These are phyloP conservation scores for Acanthaster planci DNA, from an alignment of 35 echinoderm and acorn worm genomes.

Conservation along the genomic window DNA sequence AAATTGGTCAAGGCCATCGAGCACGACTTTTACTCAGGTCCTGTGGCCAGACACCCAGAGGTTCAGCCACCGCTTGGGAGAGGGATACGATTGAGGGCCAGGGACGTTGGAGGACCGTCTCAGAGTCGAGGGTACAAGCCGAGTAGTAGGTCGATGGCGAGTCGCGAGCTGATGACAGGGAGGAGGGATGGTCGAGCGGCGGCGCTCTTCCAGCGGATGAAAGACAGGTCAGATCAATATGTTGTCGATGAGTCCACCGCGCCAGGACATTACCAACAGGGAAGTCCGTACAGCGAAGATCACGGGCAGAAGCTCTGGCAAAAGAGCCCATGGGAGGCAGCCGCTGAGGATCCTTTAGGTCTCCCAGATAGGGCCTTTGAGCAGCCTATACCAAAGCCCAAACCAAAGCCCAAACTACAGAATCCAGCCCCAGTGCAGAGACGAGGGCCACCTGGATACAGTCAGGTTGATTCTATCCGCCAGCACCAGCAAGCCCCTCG, in stretches of 20 bases:
- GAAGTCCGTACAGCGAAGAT: neutral
- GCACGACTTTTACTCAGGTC: slow-evolving; percentile 20
- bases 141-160: neutral
- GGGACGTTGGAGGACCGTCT: neutral
- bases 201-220: slow-evolving; percentile 74
- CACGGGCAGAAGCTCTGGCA: neutral
- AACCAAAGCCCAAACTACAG: slow-evolving; percentile 21
- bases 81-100: neutral
- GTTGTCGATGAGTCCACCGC: slow-evolving; percentile 78
- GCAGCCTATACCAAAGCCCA: neutral
- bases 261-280: neutral
- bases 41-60: slow-evolving; percentile 16
- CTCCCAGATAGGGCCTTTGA: slow-evolving; percentile 29
- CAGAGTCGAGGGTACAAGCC: neutral
- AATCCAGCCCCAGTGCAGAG: neutral
- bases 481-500: neutral
- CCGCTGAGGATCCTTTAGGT: slow-evolving; percentile 39
- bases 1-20: slow-evolving; percentile 4
- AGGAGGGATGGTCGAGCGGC: slow-evolving; percentile 59
- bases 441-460: slow-evolving; percentile 13
- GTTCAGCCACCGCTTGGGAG: neutral
- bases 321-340: slow-evolving; percentile 57
- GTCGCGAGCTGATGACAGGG: slow-evolving; percentile 19
- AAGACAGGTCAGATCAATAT: slow-evolving; percentile 80
- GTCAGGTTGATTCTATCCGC: neutral